A percentile compares a stretch with the other conserved stretches of the same genome.
Evolutionary conservation across 2,113 vertebrate species (phyloP).

Genomic region (Anolis carolinensis): DNA sequence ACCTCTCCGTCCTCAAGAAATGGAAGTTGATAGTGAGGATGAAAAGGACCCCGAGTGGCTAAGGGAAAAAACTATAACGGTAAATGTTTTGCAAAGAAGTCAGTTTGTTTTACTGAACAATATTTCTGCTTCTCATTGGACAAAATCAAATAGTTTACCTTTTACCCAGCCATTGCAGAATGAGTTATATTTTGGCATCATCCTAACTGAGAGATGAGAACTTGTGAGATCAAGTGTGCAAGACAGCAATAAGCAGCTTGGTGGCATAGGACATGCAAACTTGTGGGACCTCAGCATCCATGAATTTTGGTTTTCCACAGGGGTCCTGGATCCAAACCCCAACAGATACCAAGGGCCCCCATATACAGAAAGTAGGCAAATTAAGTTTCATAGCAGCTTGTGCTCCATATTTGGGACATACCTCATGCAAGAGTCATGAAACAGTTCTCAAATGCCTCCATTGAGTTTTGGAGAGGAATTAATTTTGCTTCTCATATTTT

Average conservation of each 20-base stretch:
- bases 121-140: background rate
- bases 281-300: background rate
- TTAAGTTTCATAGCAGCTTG: too few relatives aligned
- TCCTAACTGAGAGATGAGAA: background rate
- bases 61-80: slow-evolving; percentile 95
- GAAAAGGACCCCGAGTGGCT: slow-evolving; percentile 97
- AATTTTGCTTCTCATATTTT: background rate
- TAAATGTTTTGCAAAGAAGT: slow-evolving; percentile 64
- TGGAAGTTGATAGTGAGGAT: slow-evolving; percentile 97
- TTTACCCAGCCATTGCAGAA: too few relatives aligned
- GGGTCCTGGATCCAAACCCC: too few relatives aligned
- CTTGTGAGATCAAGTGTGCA: background rate
- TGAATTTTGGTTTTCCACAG: too few relatives aligned
- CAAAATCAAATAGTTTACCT: background rate
- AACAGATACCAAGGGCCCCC: too few relatives aligned
- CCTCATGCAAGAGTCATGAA: background rate
- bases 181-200: background rate
- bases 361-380: too few relatives aligned
- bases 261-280: background rate
- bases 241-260: background rate
- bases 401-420: background rate
- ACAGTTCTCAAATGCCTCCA: background rate
- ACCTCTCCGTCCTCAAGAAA: slow-evolving; percentile 96
- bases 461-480: background rate
- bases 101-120: background rate